These are phyloP conservation scores for Cavia porcellus DNA, from an alignment of 2,113 vertebrate genomes.

Conservation along the genomic window DNA sequence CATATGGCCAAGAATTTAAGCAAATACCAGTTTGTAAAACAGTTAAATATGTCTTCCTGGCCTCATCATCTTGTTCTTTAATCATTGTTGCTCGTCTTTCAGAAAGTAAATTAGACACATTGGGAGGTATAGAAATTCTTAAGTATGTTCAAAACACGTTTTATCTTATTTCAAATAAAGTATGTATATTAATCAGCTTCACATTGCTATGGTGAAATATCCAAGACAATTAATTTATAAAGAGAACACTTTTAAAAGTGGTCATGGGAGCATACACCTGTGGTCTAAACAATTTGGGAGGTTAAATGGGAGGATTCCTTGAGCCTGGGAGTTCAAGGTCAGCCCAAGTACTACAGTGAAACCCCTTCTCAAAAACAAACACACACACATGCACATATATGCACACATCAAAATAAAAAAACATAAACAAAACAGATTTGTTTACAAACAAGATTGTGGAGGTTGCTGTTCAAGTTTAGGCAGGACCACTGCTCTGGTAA, in stretches of 20 bases:
- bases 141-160: not conserved
- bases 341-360: not conserved
- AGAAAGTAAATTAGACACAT: not conserved
- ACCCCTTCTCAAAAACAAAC: not conserved
- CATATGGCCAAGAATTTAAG: not conserved
- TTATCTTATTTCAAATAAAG: constrained; percentile 5
- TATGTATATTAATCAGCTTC: not conserved
- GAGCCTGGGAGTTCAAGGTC: not conserved
- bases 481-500: not conserved
- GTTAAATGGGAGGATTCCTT: not conserved
- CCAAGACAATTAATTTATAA: not conserved
- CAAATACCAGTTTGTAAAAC: not conserved
- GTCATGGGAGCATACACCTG: not conserved
- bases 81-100: not conserved
- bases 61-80: not conserved
- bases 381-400: not conserved
- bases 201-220: not conserved
- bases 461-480: not conserved
- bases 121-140: not conserved
- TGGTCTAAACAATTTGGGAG: not conserved
- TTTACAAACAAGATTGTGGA: not conserved
- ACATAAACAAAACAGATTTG: not conserved
- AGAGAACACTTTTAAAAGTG: not conserved
- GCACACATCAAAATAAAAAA: not conserved
- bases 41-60: not conserved